Evolutionary conservation across 1,140 invertebrate species (phyloP), one percentile per base, ranked within the genome.

Genomic region (Platyura marginata): DNA sequence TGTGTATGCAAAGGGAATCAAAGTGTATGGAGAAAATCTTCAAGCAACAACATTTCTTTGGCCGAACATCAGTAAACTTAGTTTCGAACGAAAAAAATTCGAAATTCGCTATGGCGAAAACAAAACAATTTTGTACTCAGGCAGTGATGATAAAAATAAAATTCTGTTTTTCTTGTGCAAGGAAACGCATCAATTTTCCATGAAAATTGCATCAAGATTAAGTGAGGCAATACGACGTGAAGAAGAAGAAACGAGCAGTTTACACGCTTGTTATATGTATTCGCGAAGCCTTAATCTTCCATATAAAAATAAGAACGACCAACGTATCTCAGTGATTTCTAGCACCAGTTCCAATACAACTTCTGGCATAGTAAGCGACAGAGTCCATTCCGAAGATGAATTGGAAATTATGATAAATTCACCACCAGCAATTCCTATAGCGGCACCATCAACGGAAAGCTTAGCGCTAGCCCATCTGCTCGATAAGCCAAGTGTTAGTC

Each of bases 11-110:
- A 77, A 77, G 50, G 89, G 89, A 16, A 77, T 93, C 36, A 79
- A 85, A 59, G 79, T 93, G 37, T 80, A 86, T 46, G 69, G 74
- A 3, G 72, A 79, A 46, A 70, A 75, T 52, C 72, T 76, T 45
- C 69, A 70, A 18, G 64, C 73, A 2, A 72, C 75, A 25, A 78
- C 77, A 43, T 93, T 93, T 57, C 73, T 87, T 22, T 94, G 91
- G 90, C 83, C 84, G 53, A 85, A 85, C 51, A 94, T 95, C 44
- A 86, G 80, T 38, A 93, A 92, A 65, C 67, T 95, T 8, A 87
- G 84, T 57, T 94, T 93, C 63, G 90, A 94, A 76, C 79, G 89
- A 55, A 93, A 93, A 64, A 95, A 94, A 62, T 95, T 95, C 66
- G 89, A 95, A 68, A 91, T 96, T 49, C 74, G 86, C 36, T 85